Conservation (phyloP, 1,140 invertebrate species). For the Drosophila setifemur region DNA sequence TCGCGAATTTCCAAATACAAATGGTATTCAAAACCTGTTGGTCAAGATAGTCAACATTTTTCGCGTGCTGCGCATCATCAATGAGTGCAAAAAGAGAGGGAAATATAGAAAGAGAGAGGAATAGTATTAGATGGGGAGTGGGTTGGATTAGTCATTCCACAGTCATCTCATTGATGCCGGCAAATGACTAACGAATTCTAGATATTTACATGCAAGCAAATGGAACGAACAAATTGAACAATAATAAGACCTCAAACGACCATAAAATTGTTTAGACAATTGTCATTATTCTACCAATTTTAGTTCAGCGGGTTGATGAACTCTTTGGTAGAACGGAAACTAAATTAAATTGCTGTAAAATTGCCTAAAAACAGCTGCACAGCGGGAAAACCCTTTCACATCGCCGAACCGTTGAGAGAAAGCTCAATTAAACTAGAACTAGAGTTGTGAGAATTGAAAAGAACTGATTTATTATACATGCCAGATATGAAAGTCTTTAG, state of each 20-base stretch:
- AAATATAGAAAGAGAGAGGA: background rate
- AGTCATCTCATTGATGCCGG: conserved; percentile 22
- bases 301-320: conserved; percentile 38
- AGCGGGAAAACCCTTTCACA: conserved; percentile 30
- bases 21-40: conserved; percentile 3
- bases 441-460: background rate
- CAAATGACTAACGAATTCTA: conserved; percentile 38
- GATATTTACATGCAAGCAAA: conserved; percentile 4
- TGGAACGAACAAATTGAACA: conserved; percentile 25
- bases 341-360: conserved; percentile 52
- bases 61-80: conserved; percentile 16
- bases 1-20: background rate
- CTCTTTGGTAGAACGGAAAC: conserved; percentile 36
- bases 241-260: conserved; percentile 11
- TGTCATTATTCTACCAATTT: conserved; percentile 10
- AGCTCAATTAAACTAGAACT: conserved; percentile 12
- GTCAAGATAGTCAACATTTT: conserved; percentile 21
- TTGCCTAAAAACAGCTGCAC: conserved; percentile 19
- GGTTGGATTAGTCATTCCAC: conserved; percentile 48
- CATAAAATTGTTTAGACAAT: conserved; percentile 37
- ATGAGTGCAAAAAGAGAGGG: background rate
- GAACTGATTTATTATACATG: background rate
- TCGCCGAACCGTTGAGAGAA: conserved; percentile 1
- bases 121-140: conserved; percentile 2
- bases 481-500: background rate